These are phyloP conservation scores for Apistogramma diplotaenia DNA, from an alignment of 2,113 vertebrate species.

Conservation along the genomic window DNA sequence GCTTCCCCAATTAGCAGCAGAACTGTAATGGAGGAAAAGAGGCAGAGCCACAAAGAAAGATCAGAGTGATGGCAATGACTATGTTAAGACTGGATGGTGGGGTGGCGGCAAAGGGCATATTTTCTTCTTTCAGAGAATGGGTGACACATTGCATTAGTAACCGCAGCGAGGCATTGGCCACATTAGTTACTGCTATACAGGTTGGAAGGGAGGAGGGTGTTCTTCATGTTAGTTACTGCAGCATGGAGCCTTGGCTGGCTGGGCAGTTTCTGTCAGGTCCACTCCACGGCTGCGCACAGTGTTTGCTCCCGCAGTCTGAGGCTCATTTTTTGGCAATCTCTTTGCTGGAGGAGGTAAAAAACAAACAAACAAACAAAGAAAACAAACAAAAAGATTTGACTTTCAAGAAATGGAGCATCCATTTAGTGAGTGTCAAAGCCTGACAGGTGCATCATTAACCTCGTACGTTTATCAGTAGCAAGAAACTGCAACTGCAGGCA, in stretches of 20 bases:
- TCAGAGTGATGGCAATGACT: slow-evolving; percentile 27
- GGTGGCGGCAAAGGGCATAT: slow-evolving; percentile 2
- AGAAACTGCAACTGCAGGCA: not conserved
- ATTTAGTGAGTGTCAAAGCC: not conserved
- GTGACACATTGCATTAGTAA: slow-evolving; percentile 68
- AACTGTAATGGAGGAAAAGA: slow-evolving; percentile 38
- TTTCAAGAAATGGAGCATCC: not conserved
- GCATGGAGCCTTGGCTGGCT: slow-evolving; percentile 89
- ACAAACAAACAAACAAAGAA: not conserved
- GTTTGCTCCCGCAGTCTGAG: slow-evolving; percentile 84
- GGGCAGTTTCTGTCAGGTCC: slow-evolving; percentile 91
- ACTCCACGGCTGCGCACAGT: slow-evolving; percentile 89
- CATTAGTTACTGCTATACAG: slow-evolving; percentile 66
- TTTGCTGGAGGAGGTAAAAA: slow-evolving; percentile 75
- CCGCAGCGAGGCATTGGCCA: slow-evolving; percentile 63
- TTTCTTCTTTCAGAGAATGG: slow-evolving; percentile 59
- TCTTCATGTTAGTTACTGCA: slow-evolving; percentile 88
- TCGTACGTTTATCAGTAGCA: not conserved
- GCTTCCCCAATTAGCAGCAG: slow-evolving; percentile 48
- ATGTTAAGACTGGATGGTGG: not conserved
- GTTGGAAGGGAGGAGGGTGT: slow-evolving; percentile 7
- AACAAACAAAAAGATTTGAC: not conserved
- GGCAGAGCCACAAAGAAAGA: slow-evolving; percentile 11
- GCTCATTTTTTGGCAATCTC: slow-evolving; percentile 95
- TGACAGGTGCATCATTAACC: not conserved